phyloP scores from a whole-genome alignment of 1,140 invertebrate genomes.

The Habropoda laboriosa region DNA sequence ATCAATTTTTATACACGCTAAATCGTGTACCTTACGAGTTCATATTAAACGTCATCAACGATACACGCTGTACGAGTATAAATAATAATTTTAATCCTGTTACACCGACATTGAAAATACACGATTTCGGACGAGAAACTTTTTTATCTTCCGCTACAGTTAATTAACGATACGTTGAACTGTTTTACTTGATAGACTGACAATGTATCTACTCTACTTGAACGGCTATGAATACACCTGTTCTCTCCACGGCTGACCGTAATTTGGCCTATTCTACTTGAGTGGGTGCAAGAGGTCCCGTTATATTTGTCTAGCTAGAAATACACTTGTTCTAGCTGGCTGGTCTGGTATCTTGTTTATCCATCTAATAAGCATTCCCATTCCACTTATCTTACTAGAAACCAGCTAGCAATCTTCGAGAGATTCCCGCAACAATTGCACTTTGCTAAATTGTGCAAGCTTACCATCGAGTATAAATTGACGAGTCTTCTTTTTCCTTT shows the following conservation, averaged over 20 bases:
- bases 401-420: neutral
- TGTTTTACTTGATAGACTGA: too few relatives aligned
- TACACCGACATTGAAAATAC: too few relatives aligned
- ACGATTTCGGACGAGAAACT: too few relatives aligned
- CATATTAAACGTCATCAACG: too few relatives aligned
- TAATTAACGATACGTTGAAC: too few relatives aligned
- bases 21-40: neutral
- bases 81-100: too few relatives aligned
- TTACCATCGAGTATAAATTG: neutral
- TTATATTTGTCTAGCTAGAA: neutral
- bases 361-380: neutral
- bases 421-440: neutral
- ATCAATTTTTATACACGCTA: neutral
- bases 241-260: neutral
- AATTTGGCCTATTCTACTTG: conserved; percentile 11
- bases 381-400: neutral
- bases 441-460: too few relatives aligned
- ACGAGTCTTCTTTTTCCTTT: neutral
- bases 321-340: conserved; percentile 1
- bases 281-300: neutral
- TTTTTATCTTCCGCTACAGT: too few relatives aligned
- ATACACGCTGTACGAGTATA: too few relatives aligned
- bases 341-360: neutral
- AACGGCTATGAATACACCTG: too few relatives aligned
- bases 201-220: too few relatives aligned